phyloP scores from a whole-genome alignment of 2,797 vertebrate genomes.

The Hemitrygon akajei region DNA sequence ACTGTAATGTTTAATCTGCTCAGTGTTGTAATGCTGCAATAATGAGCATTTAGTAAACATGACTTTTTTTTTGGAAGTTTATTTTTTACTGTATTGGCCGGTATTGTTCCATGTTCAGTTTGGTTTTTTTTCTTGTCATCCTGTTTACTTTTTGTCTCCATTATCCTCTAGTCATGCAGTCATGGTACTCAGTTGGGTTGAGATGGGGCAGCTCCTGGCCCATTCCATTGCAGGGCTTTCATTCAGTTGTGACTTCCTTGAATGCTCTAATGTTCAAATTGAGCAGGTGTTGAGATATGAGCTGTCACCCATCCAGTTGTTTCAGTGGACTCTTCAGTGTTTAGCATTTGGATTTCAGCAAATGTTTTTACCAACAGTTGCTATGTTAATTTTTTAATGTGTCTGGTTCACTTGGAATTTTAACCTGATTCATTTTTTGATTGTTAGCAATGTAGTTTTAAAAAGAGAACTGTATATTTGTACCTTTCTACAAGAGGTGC shows the following conservation, averaged over 20 bases:
- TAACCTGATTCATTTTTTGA: constrained; percentile 29
- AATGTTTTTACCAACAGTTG: constrained; percentile 1
- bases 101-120: neutral
- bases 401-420: constrained; percentile 32
- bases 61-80: neutral
- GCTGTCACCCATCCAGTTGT: neutral
- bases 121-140: neutral
- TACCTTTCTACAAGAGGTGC: constrained; percentile 4
- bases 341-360: neutral
- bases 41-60: neutral
- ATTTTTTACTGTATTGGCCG: neutral
- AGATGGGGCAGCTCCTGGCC: neutral
- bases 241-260: neutral
- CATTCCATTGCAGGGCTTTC: neutral
- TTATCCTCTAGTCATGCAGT: neutral
- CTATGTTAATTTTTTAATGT: constrained; percentile 23
- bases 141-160: neutral
- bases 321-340: neutral
- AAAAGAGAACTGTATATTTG: constrained; percentile 13
- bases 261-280: neutral
- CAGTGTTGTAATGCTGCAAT: neutral
- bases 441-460: constrained; percentile 34
- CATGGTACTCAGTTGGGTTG: neutral
- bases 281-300: neutral
- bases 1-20: neutral